These are phyloP conservation scores for Agrotis ipsilon DNA, from an alignment of 2,888 invertebrate species.

Conservation along the genomic window DNA sequence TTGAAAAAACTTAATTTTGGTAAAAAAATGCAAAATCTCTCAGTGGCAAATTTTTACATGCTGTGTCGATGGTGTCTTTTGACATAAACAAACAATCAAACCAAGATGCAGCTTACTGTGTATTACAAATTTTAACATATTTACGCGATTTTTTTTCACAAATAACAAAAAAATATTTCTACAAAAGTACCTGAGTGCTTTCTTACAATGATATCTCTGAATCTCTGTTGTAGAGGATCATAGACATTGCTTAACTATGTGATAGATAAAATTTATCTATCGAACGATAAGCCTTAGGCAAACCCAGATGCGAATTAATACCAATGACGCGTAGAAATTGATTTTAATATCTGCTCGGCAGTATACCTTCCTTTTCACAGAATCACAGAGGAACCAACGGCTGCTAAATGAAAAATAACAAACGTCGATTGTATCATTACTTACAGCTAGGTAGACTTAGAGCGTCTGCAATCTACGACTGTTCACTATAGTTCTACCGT, in stretches of 20 bases:
- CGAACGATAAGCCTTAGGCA: conserved; percentile 4
- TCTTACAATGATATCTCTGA: background rate
- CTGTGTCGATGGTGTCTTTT: too few species aligned
- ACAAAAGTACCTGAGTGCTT: background rate
- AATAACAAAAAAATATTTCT: background rate
- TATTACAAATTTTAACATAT: too few species aligned
- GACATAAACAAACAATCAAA: too few species aligned
- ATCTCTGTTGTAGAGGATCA: background rate
- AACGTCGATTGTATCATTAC: conserved; percentile 86
- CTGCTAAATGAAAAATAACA: conserved; percentile 77
- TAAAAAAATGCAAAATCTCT: too few species aligned
- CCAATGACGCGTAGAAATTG: conserved; percentile 18
- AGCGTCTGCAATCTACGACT: conserved; percentile 87
- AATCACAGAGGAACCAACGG: conserved; percentile 57
- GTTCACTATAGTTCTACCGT: conserved; percentile 85
- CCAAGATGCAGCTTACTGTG: too few species aligned
- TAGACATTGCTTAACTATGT: background rate
- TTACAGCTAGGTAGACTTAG: conserved; percentile 87
- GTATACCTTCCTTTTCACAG: conserved; percentile 9
- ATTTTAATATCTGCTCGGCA: conserved; percentile 26
- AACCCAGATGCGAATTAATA: conserved; percentile 32
- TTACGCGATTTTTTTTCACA: background rate
- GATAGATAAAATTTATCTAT: conserved; percentile 4
- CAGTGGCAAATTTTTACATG: too few species aligned
- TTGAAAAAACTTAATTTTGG: too few species aligned